Evolutionary conservation across 2,888 invertebrate genomes (phyloP).

Genomic region (Tanytarsus gracilentus): DNA sequence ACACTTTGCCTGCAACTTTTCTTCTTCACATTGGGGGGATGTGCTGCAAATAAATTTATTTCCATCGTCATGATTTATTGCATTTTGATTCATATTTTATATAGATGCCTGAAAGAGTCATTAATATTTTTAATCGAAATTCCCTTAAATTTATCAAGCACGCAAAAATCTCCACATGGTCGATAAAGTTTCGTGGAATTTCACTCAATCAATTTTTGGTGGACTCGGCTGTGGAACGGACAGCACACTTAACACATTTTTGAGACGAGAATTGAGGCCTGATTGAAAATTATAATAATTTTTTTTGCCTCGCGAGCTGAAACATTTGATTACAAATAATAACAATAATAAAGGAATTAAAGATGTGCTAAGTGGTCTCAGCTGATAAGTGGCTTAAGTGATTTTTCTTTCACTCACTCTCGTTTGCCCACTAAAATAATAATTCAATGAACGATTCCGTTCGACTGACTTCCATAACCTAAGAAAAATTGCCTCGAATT

Average conservation of each 20-base stretch:
- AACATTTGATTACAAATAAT: conserved; percentile 12
- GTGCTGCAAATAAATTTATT: conserved; percentile 3
- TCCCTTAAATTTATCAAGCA: conserved; percentile 1
- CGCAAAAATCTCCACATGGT: background rate
- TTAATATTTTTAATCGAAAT: conserved; percentile 14
- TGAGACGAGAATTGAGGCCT: background rate
- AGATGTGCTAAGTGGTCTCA: conserved; percentile 8
- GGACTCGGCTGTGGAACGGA: background rate
- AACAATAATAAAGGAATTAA: conserved; percentile 17
- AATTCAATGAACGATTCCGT: background rate
- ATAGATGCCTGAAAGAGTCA: conserved; percentile 13
- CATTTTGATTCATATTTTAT: conserved; percentile 9
- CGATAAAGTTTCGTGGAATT: background rate
- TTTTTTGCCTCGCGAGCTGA: background rate
- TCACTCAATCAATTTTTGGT: background rate
- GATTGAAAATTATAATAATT: conserved; percentile 14
- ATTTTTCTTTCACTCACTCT: background rate
- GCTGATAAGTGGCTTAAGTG: background rate
- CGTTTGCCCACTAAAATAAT: background rate
- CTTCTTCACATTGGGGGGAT: background rate
- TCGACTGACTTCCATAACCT: background rate
- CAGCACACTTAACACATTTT: background rate
- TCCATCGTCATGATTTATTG: conserved; percentile 15
- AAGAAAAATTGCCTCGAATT: background rate
- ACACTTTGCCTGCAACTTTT: background rate